Conservation (phyloP, 2,113 vertebrate genomes). For the Hippoglossus stenolepis region DNA sequence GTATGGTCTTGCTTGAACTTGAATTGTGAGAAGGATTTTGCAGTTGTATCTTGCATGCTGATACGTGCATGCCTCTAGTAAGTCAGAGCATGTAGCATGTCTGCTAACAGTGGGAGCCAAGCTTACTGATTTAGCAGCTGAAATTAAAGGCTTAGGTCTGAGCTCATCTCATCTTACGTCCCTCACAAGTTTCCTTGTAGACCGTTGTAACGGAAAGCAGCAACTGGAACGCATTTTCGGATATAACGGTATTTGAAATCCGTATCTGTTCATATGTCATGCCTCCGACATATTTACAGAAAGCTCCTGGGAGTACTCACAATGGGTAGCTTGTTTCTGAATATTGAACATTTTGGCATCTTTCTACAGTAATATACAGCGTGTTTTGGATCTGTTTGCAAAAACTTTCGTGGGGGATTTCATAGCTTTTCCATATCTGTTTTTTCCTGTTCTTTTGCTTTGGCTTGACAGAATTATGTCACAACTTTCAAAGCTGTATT, state of each 20-base stretch:
- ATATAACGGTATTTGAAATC: neutral
- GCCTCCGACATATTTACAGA: neutral
- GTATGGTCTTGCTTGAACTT: neutral
- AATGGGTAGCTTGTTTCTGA: neutral
- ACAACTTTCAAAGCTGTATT: constrained; percentile 15
- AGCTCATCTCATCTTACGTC: neutral
- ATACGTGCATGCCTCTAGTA: neutral
- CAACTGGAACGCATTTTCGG: neutral
- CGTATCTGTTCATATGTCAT: neutral
- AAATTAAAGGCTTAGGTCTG: constrained; percentile 9
- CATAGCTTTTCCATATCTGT: constrained; percentile 3
- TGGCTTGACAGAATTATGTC: constrained; percentile 17
- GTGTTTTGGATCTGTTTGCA: constrained; percentile 15
- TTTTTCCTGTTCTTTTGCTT: constrained; percentile 23
- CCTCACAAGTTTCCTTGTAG: neutral
- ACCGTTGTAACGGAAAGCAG: neutral
- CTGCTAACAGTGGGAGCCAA: neutral
- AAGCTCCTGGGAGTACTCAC: neutral
- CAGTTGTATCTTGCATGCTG: constrained; percentile 1
- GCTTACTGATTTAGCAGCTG: constrained; percentile 8
- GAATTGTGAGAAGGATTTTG: neutral
- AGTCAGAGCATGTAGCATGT: constrained; percentile 4
- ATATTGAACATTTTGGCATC: neutral
- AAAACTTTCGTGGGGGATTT: constrained; percentile 26
- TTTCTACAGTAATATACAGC: neutral